Evolutionary conservation across 2,113 vertebrate genomes (phyloP).

Genomic region (Cyprinodon tularosa): DNA sequence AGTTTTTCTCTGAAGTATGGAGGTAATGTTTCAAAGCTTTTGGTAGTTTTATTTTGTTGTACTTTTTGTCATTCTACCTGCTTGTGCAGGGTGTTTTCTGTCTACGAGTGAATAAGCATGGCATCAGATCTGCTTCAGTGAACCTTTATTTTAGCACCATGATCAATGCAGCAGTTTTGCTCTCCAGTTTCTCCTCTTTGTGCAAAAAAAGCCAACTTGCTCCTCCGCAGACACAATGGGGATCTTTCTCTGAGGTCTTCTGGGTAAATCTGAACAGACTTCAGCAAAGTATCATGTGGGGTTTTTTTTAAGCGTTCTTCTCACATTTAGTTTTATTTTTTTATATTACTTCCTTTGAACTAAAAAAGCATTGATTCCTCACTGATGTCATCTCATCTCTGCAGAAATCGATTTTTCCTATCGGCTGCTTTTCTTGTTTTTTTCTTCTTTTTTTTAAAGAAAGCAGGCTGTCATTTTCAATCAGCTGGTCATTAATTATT

Average conservation of each 20-base stretch:
- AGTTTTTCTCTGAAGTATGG: neutral
- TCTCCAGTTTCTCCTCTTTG: slow-evolving; percentile 52
- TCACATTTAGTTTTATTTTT: neutral
- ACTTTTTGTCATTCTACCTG: neutral
- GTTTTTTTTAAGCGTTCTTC: neutral
- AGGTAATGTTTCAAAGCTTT: neutral
- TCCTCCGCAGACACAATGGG: slow-evolving; percentile 42
- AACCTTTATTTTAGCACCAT: slow-evolving; percentile 47
- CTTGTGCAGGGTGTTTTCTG: slow-evolving; percentile 6
- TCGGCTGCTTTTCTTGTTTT: slow-evolving; percentile 26
- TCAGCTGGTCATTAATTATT: slow-evolving; percentile 62
- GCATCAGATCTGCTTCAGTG: slow-evolving; percentile 22
- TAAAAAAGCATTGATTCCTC: slow-evolving; percentile 49
- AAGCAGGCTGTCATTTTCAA: slow-evolving; percentile 50
- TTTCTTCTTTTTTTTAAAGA: slow-evolving; percentile 27
- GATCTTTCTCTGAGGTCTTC: slow-evolving; percentile 36
- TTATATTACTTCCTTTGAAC: slow-evolving; percentile 40
- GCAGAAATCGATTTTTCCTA: slow-evolving; percentile 43
- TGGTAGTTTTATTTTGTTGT: neutral
- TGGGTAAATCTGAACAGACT: slow-evolving; percentile 7
- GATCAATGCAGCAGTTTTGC: slow-evolving; percentile 57
- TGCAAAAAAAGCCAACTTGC: slow-evolving; percentile 44
- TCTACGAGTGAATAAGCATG: neutral
- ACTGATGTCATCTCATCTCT: slow-evolving; percentile 51
- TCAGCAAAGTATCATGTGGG: slow-evolving; percentile 1